Evolutionary conservation across 1,140 invertebrate genomes (phyloP), one percentile per base, ranked within the genome.

Genomic region (Bombus haemorrhoidalis): DNA sequence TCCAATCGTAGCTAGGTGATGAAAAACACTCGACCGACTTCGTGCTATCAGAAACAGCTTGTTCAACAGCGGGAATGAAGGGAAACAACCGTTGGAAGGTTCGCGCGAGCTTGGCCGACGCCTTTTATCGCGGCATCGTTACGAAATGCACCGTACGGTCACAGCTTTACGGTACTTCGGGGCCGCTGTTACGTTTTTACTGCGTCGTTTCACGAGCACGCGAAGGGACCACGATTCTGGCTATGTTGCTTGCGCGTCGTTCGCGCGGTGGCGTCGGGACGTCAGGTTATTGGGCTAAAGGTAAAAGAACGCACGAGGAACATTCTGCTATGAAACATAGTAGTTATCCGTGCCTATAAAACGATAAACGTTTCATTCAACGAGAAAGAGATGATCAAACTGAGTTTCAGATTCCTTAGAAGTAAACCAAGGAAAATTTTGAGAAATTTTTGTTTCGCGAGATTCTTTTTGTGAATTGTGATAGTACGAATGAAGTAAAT

Each of bases 151-250:
- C 91, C 93, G 94, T 94, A 95, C 94, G 93, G 90, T 93, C 92
- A 90, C 92, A 94, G 94, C 94, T 95, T 95, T 95, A 95, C 93
- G 94, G 94, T 92, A 95, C 95, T 95, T 95, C 89, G 86, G 94
- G 91, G 92, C 81, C 89, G 93, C 91, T 93, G 94, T 95, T 95
- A 95, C 94, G 92, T 94, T 95, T 95, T 95, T 95, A 95, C 95
- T 94, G 86, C 94, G 87, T 93, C 92, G 92, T 93, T 94, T 87
- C 89, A 89, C 91, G 93, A 93, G 93, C 91, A 91, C 90, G 87
- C 87, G 83, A 90, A 86, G 73, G 90, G 78, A 86, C 85, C 89
- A 86, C 85, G 91, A 92, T 93, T 95, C 91, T 81, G 91, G 85
- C 87, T 34, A 89, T 88, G 91, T 91, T 93, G 87, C 90, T 25